These are phyloP conservation scores for Melanotaenia trifasciata DNA, from an alignment of 2,797 vertebrate species.

Conservation along the genomic window DNA sequence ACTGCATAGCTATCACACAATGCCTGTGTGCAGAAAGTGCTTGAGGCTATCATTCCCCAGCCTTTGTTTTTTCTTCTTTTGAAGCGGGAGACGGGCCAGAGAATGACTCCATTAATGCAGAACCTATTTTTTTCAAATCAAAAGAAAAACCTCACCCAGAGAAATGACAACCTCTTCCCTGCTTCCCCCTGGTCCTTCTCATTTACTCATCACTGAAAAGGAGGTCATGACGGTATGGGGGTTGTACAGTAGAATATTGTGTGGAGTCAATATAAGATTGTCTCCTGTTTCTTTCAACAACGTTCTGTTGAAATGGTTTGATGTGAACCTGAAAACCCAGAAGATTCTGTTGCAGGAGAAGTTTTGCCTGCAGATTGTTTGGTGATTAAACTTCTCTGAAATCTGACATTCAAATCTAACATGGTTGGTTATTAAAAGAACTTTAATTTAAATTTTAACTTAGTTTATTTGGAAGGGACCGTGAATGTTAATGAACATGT, in stretches of 20 bases:
- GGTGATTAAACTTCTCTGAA: not conserved
- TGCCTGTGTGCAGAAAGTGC: slow-evolving; percentile 52
- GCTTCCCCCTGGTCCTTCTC: slow-evolving; percentile 64
- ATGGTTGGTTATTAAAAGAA: too few relatives aligned
- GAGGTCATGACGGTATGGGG: slow-evolving; percentile 54
- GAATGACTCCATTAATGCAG: slow-evolving; percentile 78
- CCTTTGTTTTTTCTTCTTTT: slow-evolving; percentile 68
- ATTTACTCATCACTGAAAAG: slow-evolving; percentile 62
- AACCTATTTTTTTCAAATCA: slow-evolving; percentile 78
- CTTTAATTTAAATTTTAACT: too few relatives aligned
- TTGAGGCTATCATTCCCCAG: slow-evolving; percentile 64
- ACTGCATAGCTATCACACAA: slow-evolving; percentile 31
- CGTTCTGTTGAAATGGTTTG: not conserved
- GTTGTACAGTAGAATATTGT: slow-evolving; percentile 35
- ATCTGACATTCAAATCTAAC: too few relatives aligned
- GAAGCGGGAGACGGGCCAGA: slow-evolving; percentile 60
- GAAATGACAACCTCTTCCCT: slow-evolving; percentile 60
- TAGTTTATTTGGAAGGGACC: too few relatives aligned
- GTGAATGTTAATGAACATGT: too few relatives aligned
- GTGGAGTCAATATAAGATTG: slow-evolving; percentile 27
- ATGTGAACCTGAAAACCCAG: too few relatives aligned
- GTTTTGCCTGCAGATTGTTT: not conserved
- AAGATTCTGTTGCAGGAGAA: not conserved
- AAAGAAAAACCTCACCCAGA: slow-evolving; percentile 65
- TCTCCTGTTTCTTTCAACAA: slow-evolving; percentile 26